Evolutionary conservation across 30 jellyfish, hydroid and myxozoan species (phyloP).

Genomic region (Hydractinia echinata): DNA sequence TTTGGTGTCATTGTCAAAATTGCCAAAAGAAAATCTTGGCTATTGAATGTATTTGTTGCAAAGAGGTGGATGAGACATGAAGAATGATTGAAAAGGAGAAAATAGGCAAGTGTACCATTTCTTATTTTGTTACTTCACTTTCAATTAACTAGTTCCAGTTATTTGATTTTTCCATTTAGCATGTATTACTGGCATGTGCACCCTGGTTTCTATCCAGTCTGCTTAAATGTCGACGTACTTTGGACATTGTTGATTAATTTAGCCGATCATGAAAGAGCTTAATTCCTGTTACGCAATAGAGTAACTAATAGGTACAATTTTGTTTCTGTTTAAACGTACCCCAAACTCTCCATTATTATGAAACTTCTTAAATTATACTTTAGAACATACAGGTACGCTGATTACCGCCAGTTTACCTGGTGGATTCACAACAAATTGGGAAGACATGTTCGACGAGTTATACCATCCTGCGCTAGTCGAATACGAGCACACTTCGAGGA

Average conservation of each 20-base stretch:
- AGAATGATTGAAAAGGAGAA: no score
- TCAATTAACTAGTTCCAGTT: neutral
- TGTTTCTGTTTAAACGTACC: no score
- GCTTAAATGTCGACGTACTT: neutral
- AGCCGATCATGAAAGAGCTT: neutral
- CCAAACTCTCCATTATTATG: no score
- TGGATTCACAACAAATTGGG: conserved; percentile 53
- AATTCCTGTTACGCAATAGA: neutral
- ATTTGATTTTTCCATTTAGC: neutral
- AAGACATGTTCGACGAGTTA: conserved; percentile 38
- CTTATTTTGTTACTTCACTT: neutral
- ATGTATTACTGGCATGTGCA: neutral
- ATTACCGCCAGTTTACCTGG: conserved; percentile 51
- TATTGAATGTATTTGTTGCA: no score
- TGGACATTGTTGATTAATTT: neutral
- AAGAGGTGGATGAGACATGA: no score
- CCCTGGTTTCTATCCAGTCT: conserved; percentile 5
- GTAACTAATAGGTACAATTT: neutral
- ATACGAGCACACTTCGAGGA: conserved; percentile 12
- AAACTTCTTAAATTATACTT: neutral
- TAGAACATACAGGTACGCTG: conserved; percentile 37
- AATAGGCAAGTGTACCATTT: no score
- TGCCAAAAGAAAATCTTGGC: no score
- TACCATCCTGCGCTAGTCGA: conserved; percentile 44
- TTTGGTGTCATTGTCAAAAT: no score